These are phyloP conservation scores for Spialia ferax DNA, from an alignment of 2,888 invertebrate species.

Conservation along the genomic window DNA sequence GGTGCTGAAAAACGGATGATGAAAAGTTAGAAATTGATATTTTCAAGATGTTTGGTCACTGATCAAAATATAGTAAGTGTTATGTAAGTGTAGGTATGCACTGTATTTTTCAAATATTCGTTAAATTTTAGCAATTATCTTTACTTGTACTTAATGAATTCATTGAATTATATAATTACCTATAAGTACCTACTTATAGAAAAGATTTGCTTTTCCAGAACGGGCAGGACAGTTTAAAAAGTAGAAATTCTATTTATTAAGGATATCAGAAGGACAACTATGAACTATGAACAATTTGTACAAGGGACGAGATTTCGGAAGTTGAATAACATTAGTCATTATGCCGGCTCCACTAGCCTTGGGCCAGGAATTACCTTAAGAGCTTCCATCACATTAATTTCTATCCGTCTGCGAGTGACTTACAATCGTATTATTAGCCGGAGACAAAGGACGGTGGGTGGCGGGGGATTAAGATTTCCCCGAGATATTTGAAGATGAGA, in stretches of 20 bases:
- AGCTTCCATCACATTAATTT: constrained; percentile 72
- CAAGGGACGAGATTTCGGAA: constrained; percentile 4
- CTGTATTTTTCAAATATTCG: no score
- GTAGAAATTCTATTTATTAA: no score
- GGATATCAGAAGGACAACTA: background rate
- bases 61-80: no score
- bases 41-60: no score
- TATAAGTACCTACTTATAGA: no score
- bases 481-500: constrained; percentile 78
- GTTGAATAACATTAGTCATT: constrained; percentile 56
- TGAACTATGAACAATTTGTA: background rate
- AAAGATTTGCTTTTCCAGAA: no score
- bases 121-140: no score
- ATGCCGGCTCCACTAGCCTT: constrained; percentile 45
- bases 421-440: constrained; percentile 66
- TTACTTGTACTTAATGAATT: no score
- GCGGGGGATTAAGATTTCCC: constrained; percentile 73
- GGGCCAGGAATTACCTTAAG: constrained; percentile 60
- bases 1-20: constrained; percentile 26
- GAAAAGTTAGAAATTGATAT: constrained; percentile 23
- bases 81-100: no score
- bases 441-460: constrained; percentile 54
- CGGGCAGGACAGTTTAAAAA: no score
- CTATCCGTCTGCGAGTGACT: constrained; percentile 64
- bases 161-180: no score